These are phyloP conservation scores for Rhinoderma darwinii DNA, from an alignment of 2,113 vertebrate genomes.

Conservation along the genomic window DNA sequence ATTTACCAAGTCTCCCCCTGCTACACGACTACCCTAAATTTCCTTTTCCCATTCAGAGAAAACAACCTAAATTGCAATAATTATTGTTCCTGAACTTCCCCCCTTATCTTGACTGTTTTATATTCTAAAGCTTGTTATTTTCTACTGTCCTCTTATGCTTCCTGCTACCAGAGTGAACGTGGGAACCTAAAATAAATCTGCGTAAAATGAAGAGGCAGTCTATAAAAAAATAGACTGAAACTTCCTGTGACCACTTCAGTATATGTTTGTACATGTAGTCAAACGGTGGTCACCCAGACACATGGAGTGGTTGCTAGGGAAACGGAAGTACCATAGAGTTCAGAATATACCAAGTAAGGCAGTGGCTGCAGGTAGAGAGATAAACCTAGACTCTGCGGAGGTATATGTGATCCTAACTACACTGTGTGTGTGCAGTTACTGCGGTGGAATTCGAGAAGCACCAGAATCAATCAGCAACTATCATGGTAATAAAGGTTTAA, in stretches of 20 bases:
- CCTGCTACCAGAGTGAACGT: not conserved
- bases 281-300: not conserved
- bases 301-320: not conserved
- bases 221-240: not conserved
- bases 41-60: not conserved
- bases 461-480: conserved; percentile 9
- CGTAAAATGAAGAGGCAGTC: not conserved
- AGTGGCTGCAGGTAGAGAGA: not conserved
- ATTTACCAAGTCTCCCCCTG: no score
- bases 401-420: not conserved
- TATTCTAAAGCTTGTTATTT: not conserved
- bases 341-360: not conserved
- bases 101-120: not conserved
- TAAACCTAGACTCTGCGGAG: not conserved
- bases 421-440: not conserved
- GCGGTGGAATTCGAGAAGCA: not conserved
- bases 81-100: not conserved
- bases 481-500: conserved; percentile 23
- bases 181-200: not conserved
- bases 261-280: not conserved
- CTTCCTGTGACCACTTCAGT: not conserved
- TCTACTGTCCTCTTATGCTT: not conserved
- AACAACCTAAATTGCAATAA: not conserved
- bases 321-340: not conserved
- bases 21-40: not conserved